Evolutionary conservation across 2,113 vertebrate species (phyloP).

Genomic region (Sporophila hypoxantha): DNA sequence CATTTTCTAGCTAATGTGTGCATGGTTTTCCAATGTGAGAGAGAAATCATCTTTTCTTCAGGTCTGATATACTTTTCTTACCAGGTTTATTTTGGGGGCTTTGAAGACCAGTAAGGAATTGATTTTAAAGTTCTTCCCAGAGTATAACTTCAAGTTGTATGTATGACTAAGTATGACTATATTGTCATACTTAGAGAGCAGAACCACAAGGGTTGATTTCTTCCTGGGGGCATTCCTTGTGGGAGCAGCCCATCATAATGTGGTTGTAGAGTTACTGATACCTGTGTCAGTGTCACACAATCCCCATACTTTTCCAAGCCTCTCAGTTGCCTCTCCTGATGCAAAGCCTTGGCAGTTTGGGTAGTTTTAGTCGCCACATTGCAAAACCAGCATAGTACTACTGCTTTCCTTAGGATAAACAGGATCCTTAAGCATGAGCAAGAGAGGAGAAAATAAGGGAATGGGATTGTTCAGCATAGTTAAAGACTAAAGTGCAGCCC

Average conservation of each 20-base stretch:
- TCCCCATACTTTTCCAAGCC: neutral
- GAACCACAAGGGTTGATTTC: accelerated
- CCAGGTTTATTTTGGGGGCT: neutral
- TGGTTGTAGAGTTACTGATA: neutral
- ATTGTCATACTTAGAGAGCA: neutral
- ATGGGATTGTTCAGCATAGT: neutral
- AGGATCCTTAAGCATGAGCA: neutral
- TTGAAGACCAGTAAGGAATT: neutral
- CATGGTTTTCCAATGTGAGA: neutral
- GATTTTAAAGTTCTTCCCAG: neutral
- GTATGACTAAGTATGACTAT: too few relatives aligned
- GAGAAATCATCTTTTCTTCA: neutral
- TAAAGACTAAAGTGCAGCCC: neutral
- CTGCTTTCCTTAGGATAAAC: neutral
- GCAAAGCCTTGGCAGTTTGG: neutral
- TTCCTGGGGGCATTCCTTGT: neutral
- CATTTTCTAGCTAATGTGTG: neutral
- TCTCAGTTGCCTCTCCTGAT: neutral
- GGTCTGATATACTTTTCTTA: neutral
- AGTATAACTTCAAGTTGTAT: neutral
- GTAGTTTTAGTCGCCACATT: neutral
- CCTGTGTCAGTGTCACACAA: accelerated
- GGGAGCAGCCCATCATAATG: accelerated
- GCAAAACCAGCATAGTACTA: neutral
- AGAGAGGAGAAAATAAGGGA: neutral